Evolutionary conservation across 2,888 invertebrate species (phyloP), one percentile per base, ranked within the genome.

Genomic region (Trachelus stipa): DNA sequence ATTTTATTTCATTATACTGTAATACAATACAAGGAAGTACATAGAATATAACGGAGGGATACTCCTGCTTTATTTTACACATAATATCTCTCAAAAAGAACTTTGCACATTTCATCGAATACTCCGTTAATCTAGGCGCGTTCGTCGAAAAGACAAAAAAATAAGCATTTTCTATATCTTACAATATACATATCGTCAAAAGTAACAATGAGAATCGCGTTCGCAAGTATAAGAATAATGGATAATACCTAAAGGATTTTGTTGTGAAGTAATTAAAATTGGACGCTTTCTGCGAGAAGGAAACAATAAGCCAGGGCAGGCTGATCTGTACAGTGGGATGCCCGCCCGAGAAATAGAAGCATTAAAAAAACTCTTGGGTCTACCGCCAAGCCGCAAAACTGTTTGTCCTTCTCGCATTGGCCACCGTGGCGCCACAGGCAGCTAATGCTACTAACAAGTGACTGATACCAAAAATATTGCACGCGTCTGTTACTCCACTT

Each of bases 41-140:
- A 40, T 40, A 40, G 40, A 40, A 40, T 40, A 40, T 40, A 40
- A 40, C 15, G 23, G 40, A 40, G 40, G 40, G 40, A 2, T 40
- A 40, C 40, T 40, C 40, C 40, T 40, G 23, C 40, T 40, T 40
- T 40, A 82, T 85, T 83, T 85, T 85, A 82, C 82, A 85, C 82
- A 83, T 83, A 83, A 83, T 85, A 83, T 85, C 80, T 81, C 40
- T 40, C 40, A 23, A 40, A 40, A 83, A 83, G 84, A 84, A 85
- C 83, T 85, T 88, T 88, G 87, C 87, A 88, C 86, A 84, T 88
- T 83, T 81, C 75, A 76, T 81, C 82, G 81, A 76, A 83, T 81
- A 83, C 79, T 76, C 76, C 80, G 81, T 76, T 77, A 79, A 82
- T 80, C 75, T 79, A 78, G 73, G 77, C 78, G 40, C 40, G 40